A percentile compares a stretch with the other conserved stretches of the same genome.
phyloP scores from a whole-genome alignment of 1,140 invertebrate species.

The Micrasema longulum region DNA sequence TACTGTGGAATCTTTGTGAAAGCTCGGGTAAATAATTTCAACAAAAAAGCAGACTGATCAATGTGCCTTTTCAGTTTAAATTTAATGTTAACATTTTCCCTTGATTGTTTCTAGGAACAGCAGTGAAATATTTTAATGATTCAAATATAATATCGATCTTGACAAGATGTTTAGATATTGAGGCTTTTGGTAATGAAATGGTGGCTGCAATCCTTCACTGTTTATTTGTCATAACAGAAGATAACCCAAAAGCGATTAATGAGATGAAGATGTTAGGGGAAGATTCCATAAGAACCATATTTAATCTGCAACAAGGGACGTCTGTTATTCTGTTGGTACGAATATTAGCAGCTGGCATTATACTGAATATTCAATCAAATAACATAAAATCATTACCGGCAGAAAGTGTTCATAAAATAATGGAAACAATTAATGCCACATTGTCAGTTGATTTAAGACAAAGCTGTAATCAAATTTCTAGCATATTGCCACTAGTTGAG shows the following conservation, averaged over 20 bases:
- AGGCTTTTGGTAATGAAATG: slow-evolving; percentile 72
- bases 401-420: slow-evolving; percentile 61
- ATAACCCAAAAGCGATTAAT: slow-evolving; percentile 70
- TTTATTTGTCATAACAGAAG: slow-evolving; percentile 76
- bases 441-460: slow-evolving; percentile 63
- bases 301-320: slow-evolving; percentile 62
- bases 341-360: slow-evolving; percentile 69
- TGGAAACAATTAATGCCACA: slow-evolving; percentile 63
- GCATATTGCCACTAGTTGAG: slow-evolving; percentile 63
- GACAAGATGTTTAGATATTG: slow-evolving; percentile 72
- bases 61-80: too few relatives aligned
- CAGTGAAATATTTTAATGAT: slow-evolving; percentile 75
- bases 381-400: slow-evolving; percentile 60
- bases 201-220: slow-evolving; percentile 73
- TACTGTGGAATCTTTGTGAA: slow-evolving; percentile 79
- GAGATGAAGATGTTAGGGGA: slow-evolving; percentile 66
- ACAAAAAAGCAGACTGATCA: not conserved
- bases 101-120: slow-evolving; percentile 69
- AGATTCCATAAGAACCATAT: slow-evolving; percentile 62
- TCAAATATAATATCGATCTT: slow-evolving; percentile 74
- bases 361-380: slow-evolving; percentile 65
- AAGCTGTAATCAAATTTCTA: slow-evolving; percentile 65
- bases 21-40: slow-evolving; percentile 61
- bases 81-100: slow-evolving; percentile 45
- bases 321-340: slow-evolving; percentile 66